These are phyloP conservation scores for Gnathonemus longibarbis DNA, from an alignment of 2,113 vertebrate genomes.

Conservation along the genomic window DNA sequence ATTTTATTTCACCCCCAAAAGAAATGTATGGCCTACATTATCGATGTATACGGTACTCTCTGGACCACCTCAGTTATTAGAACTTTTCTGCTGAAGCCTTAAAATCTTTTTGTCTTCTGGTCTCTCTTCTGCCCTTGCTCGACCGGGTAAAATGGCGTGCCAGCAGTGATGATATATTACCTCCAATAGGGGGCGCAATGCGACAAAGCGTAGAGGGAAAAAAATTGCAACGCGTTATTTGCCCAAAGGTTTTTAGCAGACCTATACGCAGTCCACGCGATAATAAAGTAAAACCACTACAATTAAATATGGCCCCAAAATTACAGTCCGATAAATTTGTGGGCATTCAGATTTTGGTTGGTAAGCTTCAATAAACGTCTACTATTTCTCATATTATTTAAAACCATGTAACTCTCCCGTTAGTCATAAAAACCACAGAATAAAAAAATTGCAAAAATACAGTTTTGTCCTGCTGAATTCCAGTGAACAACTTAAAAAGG, in stretches of 20 bases:
- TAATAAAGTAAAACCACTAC: background rate
- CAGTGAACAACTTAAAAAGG: background rate
- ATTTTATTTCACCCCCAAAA: background rate
- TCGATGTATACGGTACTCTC: background rate
- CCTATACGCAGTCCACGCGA: background rate
- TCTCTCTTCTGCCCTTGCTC: background rate
- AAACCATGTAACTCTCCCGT: background rate
- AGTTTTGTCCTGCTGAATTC: background rate
- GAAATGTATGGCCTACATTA: background rate
- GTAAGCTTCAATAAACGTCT: background rate
- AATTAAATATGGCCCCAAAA: background rate
- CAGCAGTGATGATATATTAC: background rate
- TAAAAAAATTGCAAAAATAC: background rate
- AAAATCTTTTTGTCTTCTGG: background rate
- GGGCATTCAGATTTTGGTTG: background rate
- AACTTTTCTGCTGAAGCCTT: background rate
- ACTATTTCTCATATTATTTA: background rate
- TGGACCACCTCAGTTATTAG: background rate
- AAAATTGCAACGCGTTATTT: background rate
- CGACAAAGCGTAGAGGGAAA: background rate
- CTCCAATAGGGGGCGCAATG: conserved; percentile 14
- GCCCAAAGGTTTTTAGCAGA: background rate
- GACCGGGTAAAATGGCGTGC: background rate
- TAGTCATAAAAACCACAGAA: background rate
- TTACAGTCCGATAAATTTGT: background rate